These are phyloP conservation scores for Eremobia ochroleuca DNA, from an alignment of 2,888 invertebrate species.

Conservation along the genomic window DNA sequence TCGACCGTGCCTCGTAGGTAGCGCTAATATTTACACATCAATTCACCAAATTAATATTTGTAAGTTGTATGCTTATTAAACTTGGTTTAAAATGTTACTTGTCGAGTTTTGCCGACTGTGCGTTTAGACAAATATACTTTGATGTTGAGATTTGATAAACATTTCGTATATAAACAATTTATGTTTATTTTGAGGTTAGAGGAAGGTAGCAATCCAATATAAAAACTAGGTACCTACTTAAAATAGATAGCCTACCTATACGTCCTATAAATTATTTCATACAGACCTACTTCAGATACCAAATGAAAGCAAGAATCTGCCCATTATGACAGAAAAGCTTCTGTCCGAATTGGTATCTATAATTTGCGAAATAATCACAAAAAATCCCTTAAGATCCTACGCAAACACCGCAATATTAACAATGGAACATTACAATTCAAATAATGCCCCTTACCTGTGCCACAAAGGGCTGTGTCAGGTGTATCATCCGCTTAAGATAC, in stretches of 20 bases:
- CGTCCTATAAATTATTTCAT: neutral
- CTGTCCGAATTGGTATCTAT: conserved; percentile 49
- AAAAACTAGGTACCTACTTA: neutral
- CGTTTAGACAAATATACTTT: conserved; percentile 53
- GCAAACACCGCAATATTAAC: conserved; percentile 81
- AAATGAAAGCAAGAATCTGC: conserved; percentile 28
- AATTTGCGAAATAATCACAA: conserved; percentile 58
- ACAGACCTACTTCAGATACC: neutral
- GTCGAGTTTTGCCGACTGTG: conserved; percentile 46
- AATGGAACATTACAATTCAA: conserved; percentile 72
- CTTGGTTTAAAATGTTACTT: conserved; percentile 72
- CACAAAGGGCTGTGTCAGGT: conserved; percentile 85
- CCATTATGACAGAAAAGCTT: conserved; percentile 39
- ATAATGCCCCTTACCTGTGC: conserved; percentile 81
- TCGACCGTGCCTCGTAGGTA: conserved; percentile 79
- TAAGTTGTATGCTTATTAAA: conserved; percentile 75
- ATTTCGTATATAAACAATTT: conserved; percentile 4
- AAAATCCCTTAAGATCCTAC: conserved; percentile 72
- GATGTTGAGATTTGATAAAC: conserved; percentile 57
- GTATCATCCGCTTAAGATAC: conserved; percentile 85
- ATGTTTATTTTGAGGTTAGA: conserved; percentile 18
- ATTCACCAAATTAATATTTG: conserved; percentile 86
- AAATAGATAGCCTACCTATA: neutral
- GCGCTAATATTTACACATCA: conserved; percentile 81
- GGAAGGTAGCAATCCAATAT: neutral